Evolutionary conservation across 2,113 vertebrate species (phyloP).

Genomic region (Ochotona curzoniae): DNA sequence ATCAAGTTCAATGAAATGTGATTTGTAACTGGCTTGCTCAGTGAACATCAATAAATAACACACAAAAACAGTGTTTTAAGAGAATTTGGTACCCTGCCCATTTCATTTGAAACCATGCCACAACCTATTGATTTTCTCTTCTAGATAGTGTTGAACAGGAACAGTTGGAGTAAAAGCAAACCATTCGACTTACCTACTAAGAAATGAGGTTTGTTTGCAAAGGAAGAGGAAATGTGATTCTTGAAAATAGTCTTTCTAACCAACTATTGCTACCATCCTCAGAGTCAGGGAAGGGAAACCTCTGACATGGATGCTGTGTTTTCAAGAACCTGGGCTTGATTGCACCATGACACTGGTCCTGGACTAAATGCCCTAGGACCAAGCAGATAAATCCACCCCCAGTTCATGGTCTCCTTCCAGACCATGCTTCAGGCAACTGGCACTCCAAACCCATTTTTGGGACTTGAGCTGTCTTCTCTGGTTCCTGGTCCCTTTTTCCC

Average conservation of each 20-base stretch:
- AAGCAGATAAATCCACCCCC: neutral
- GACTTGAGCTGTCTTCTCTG: neutral
- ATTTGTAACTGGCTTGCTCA: constrained; percentile 73
- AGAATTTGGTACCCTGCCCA: constrained; percentile 44
- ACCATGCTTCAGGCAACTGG: neutral
- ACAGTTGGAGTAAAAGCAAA: constrained; percentile 4
- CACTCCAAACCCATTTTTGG: neutral
- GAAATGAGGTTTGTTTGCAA: neutral
- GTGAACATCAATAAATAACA: constrained; percentile 76
- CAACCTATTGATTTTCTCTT: constrained; percentile 32
- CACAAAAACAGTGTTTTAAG: constrained; percentile 48
- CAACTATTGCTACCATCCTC: neutral
- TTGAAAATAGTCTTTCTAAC: neutral
- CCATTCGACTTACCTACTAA: constrained; percentile 23
- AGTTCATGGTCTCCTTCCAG: neutral
- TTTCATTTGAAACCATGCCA: constrained; percentile 34
- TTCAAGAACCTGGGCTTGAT: neutral
- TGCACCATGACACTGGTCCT: neutral
- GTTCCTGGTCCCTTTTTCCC: too few species aligned
- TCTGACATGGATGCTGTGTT: neutral
- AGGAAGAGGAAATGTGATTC: neutral
- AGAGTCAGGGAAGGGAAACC: neutral
- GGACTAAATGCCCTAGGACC: neutral
- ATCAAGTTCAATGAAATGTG: constrained; percentile 69
- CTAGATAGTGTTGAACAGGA: neutral